Base-by-base conservation (phyloP, 2,113 vertebrate species). In the Sceloporus tristichus region DNA sequence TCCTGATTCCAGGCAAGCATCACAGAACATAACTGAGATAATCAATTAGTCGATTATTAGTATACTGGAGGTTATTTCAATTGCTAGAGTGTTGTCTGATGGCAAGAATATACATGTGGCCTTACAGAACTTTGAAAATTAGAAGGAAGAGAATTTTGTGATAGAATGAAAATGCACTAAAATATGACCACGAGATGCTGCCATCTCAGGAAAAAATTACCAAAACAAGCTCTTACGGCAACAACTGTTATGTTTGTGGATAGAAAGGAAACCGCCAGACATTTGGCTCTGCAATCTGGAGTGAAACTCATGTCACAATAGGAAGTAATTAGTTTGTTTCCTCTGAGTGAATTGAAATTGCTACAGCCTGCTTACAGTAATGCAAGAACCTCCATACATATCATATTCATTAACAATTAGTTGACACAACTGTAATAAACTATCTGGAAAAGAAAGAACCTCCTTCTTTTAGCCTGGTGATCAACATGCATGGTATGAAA, bases 261-360 rank as follows among this genome's bases (percentile, higher is more conserved):
- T 1, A 40, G 5, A 82, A 42, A 87, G 7, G 25, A 10, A 88
- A 54, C 86, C 68, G 71, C 65, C 7, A 88, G 79, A 38, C 16
- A 3, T 53, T 7, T 34, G 21, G n/a, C 80, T 90, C 88, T 90
- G 66, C 85, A 29, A 40, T 77, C n/a, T 27, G 65, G 56, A 89
- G 48, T 77, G 0, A 88, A 9, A 0, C 48, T 85, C 0, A 3
- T 40, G 8, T 18, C 59, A 86, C 59, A 88, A 77, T 13, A 38
- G 4, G 84, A 29, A 90, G 82, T 11, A 90, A 90, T 88, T 25
- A 75, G 11, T 85, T 91, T 91, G 2, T n/a, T 8, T 27, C 77
- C 4, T 59, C 7, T 89, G 6, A 66, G 40, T 66, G 82, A 82
- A 10, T 82, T 5, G 34, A 0, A 0, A 75, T 29, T 84, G 59